These are phyloP conservation scores for Sterrhoptilus dennistouni DNA, from an alignment of 2,113 vertebrate genomes.

Conservation along the genomic window DNA sequence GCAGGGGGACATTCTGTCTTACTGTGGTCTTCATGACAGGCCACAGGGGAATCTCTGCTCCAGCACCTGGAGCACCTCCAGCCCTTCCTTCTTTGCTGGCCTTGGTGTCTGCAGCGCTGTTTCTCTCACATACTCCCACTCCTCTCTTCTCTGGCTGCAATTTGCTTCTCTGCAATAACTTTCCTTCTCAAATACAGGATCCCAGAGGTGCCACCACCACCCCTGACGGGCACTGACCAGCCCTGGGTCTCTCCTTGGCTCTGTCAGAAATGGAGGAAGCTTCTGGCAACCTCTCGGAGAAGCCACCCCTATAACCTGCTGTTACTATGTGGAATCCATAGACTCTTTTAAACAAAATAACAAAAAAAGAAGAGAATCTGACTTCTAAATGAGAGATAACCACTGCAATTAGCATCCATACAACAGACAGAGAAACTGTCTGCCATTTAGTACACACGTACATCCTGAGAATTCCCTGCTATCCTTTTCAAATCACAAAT, in stretches of 20 bases:
- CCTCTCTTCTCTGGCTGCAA: neutral
- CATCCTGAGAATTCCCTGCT: neutral
- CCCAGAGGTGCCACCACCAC: neutral
- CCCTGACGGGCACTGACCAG: neutral
- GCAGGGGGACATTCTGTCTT: neutral
- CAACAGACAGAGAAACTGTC: neutral
- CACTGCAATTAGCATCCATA: neutral
- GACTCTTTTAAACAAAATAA: neutral
- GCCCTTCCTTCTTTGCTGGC: neutral
- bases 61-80: neutral
- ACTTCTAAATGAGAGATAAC: neutral
- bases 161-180: neutral
- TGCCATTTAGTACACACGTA: neutral
- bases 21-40: neutral
- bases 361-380: neutral
- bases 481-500: neutral
- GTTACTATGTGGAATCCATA: neutral
- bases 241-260: neutral
- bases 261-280: neutral
- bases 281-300: neutral
- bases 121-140: neutral
- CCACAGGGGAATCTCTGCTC: neutral
- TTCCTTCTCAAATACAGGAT: neutral
- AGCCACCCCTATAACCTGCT: neutral
- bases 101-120: neutral